These are phyloP conservation scores for Hyperoplus lanceolatus DNA, from an alignment of 2,797 vertebrate genomes.

Conservation along the genomic window DNA sequence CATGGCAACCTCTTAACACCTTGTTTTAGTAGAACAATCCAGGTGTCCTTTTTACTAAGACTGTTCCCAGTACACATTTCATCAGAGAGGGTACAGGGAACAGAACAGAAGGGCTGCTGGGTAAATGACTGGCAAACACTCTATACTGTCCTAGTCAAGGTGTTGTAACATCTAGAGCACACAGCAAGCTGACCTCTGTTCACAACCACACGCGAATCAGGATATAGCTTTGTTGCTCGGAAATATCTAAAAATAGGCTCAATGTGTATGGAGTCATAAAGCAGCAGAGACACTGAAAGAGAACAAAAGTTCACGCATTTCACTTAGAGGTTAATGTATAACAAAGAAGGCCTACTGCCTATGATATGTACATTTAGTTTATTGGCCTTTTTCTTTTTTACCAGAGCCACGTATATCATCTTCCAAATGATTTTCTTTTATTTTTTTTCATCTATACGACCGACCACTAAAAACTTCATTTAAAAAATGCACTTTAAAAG, in stretches of 20 bases:
- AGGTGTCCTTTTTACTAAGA: not conserved
- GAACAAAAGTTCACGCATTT: not conserved
- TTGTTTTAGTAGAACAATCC: not conserved
- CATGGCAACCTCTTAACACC: not conserved
- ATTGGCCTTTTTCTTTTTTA: too few species aligned
- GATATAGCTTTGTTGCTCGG: not conserved
- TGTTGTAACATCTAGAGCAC: not conserved
- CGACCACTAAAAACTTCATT: not conserved
- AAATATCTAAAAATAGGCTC: not conserved
- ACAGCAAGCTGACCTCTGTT: not conserved
- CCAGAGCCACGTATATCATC: not conserved
- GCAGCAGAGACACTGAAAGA: not conserved
- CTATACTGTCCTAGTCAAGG: not conserved
- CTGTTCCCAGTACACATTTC: not conserved
- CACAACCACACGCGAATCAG: not conserved
- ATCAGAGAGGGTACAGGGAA: slow-evolving; percentile 7
- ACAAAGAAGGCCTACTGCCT: not conserved
- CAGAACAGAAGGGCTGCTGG: not conserved
- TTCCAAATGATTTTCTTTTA: not conserved
- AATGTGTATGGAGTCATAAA: not conserved
- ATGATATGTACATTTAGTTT: not conserved
- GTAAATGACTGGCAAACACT: not conserved
- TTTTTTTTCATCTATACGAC: not conserved
- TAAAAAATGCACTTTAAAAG: too few species aligned
- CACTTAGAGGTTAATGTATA: not conserved